A percentile compares a stretch with the other conserved stretches of the same genome.
Evolutionary conservation across 2,113 vertebrate genomes (phyloP).

Genomic region (Hyla sarda): DNA sequence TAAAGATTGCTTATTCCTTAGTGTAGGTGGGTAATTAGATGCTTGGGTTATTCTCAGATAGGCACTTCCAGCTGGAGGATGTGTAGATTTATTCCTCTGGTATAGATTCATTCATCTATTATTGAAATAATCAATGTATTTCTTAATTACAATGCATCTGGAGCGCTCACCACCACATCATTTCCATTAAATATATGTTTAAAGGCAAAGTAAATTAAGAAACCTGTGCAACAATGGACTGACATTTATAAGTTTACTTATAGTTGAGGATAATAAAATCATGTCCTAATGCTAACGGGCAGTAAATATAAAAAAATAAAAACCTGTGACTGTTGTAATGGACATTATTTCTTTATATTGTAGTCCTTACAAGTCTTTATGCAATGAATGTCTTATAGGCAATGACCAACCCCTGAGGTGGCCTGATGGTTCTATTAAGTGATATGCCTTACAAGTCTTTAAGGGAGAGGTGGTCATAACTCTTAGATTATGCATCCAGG

Average conservation of each 20-base stretch:
- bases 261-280: not conserved
- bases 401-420: no score
- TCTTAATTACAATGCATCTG: slow-evolving; percentile 31
- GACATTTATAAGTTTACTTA: not conserved
- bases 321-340: not conserved
- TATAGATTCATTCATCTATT: slow-evolving; percentile 31
- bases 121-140: slow-evolving; percentile 37
- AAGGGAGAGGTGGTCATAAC: no score
- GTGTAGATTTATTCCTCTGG: slow-evolving; percentile 7
- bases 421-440: no score
- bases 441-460: no score
- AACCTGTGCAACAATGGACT: not conserved
- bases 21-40: slow-evolving; percentile 22
- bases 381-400: no score
- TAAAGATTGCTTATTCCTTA: not conserved
- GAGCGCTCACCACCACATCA: not conserved
- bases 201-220: not conserved
- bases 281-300: not conserved
- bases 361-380: no score
- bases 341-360: not conserved
- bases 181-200: not conserved
- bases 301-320: not conserved
- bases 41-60: not conserved
- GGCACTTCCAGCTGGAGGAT: not conserved
- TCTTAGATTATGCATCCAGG: no score